phyloP scores from a whole-genome alignment of 2,888 invertebrate species.

The Ceramica pisi region DNA sequence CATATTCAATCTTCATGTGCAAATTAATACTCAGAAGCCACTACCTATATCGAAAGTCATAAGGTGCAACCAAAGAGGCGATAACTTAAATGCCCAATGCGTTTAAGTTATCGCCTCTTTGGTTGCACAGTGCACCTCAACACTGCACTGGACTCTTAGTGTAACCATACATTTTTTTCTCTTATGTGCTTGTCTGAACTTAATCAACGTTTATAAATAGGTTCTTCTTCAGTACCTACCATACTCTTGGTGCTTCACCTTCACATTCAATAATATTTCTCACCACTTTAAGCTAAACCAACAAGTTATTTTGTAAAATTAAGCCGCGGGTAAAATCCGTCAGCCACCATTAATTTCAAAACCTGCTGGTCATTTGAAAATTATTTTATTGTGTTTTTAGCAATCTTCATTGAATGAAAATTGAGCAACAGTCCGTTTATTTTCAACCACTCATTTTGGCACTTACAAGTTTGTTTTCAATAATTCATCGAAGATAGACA shows the following conservation, averaged over 20 bases:
- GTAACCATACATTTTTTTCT: background rate
- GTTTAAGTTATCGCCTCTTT: no score
- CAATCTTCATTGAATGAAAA: background rate
- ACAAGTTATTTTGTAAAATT: background rate
- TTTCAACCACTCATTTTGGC: constrained; percentile 13
- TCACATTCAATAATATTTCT: background rate
- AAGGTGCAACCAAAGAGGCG: no score
- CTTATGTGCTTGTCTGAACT: background rate
- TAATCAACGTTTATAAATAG: background rate
- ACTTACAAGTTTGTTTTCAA: background rate
- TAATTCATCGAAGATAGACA: constrained; percentile 5
- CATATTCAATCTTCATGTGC: background rate
- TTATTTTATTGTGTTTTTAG: background rate
- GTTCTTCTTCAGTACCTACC: background rate
- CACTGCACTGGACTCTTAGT: no score
- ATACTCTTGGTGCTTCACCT: background rate
- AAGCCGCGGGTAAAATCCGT: background rate
- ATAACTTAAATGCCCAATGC: no score
- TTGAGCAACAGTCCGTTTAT: background rate
- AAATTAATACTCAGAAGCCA: background rate
- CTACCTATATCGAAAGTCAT: no score
- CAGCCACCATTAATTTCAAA: background rate
- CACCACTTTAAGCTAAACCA: background rate
- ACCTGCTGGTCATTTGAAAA: background rate
- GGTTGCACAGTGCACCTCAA: no score